Percentiles rank a stretch among this genome's conserved stretches.
These are phyloP conservation scores for Actinernus sp. DNA, from an alignment of 92 coral and sea anemone species.

Conservation along the genomic window DNA sequence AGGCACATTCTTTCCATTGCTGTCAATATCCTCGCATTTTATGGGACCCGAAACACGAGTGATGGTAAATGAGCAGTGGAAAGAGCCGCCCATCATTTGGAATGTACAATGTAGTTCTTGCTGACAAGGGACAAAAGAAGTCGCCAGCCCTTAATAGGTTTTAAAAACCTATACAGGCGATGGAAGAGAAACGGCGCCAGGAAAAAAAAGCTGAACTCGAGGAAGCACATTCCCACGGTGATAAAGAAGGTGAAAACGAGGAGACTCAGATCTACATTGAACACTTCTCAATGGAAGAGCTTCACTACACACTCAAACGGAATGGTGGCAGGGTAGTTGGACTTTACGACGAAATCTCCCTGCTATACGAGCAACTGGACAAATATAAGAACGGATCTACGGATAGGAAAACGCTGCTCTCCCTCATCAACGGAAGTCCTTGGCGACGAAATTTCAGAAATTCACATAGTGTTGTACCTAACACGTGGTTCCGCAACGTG, in stretches of 20 bases:
- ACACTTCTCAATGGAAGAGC: constrained; percentile 64
- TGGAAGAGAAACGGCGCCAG: constrained; percentile 2
- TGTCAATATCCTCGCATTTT: constrained; percentile 51
- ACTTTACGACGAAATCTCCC: constrained; percentile 68
- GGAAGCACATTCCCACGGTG: no score
- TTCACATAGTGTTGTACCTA: constrained; percentile 47
- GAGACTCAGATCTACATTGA: constrained; percentile 47
- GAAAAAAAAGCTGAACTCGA: constrained; percentile 8
- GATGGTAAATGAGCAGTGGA: constrained; percentile 42
- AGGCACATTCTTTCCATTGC: constrained; percentile 60
- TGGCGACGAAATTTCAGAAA: constrained; percentile 63
- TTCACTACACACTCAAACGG: constrained; percentile 48
- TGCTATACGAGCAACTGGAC: constrained; percentile 62
- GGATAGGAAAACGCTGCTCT: constrained; percentile 60
- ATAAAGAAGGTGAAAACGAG: constrained; percentile 18
- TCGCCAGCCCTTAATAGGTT: constrained; percentile 61
- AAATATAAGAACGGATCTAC: constrained; percentile 60
- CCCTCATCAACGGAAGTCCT: constrained; percentile 36
- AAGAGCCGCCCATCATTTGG: constrained; percentile 67
- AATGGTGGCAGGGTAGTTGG: constrained; percentile 68
- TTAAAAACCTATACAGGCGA: constrained; percentile 32
- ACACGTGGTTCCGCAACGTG: constrained; percentile 51
- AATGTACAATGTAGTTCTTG: no score
- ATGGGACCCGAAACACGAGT: constrained; percentile 56
- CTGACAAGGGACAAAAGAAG: constrained; percentile 72